These are phyloP conservation scores for Macaria notata DNA, from an alignment of 2,888 invertebrate genomes.

Conservation along the genomic window DNA sequence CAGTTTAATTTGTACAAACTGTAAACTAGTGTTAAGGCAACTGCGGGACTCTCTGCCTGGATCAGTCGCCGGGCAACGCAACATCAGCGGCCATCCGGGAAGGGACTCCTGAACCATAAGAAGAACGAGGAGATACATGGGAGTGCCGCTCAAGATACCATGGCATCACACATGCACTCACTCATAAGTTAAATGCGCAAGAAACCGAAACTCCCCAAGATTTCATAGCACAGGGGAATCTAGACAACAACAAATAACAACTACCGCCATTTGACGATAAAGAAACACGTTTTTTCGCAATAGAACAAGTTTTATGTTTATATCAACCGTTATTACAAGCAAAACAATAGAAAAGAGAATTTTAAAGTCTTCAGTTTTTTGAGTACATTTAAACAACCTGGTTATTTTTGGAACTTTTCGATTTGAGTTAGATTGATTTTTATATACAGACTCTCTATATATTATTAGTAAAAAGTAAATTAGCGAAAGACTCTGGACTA, in stretches of 20 bases:
- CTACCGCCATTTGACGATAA: conserved; percentile 81
- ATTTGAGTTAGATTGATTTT: conserved; percentile 76
- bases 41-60: conserved; percentile 74
- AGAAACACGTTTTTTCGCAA: conserved; percentile 83
- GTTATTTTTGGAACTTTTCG: conserved; percentile 81
- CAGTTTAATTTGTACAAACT: conserved; percentile 73
- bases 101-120: conserved; percentile 59
- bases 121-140: conserved; percentile 64
- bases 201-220: conserved; percentile 68
- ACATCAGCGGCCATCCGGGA: conserved; percentile 76
- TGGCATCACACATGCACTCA: conserved; percentile 62
- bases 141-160: conserved; percentile 58
- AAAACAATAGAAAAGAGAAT: conserved; percentile 82
- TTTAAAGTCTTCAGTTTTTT: conserved; percentile 77
- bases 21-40: conserved; percentile 79
- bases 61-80: conserved; percentile 72
- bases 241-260: conserved; percentile 70
- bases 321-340: conserved; percentile 80
- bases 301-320: conserved; percentile 83
- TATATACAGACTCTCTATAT: conserved; percentile 79
- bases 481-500: conserved; percentile 76
- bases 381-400: conserved; percentile 81
- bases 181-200: conserved; percentile 77
- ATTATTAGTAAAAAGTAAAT: conserved; percentile 75
- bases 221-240: conserved; percentile 74